Percentiles rank a stretch among this genome's conserved stretches.
These are phyloP conservation scores for Alexandromys fortis DNA, from an alignment of 2,113 vertebrate genomes.

Conservation along the genomic window DNA sequence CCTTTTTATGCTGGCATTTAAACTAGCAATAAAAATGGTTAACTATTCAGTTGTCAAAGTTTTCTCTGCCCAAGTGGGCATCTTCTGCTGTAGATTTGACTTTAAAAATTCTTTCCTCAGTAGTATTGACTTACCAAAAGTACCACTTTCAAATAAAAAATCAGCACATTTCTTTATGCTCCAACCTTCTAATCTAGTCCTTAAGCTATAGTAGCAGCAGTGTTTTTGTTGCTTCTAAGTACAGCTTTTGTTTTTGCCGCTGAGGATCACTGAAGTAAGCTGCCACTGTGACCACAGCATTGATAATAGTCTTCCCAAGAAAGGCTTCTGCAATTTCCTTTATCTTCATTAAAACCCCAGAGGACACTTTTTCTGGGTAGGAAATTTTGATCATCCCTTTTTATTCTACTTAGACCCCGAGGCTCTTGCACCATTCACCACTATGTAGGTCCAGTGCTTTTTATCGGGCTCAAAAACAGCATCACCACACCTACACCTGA, in stretches of 20 bases:
- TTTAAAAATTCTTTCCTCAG: background rate
- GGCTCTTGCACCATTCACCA: no score
- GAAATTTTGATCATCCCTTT: no score
- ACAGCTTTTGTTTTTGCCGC: background rate
- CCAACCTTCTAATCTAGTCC: background rate
- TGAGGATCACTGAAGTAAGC: background rate
- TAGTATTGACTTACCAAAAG: background rate
- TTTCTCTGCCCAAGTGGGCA: background rate
- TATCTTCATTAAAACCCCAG: background rate
- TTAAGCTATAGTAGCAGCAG: background rate
- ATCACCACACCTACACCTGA: no score
- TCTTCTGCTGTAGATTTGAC: background rate
- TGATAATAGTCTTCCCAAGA: background rate
- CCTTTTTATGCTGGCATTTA: background rate
- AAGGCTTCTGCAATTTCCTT: background rate
- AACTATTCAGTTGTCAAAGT: no score
- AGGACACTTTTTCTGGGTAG: no score
- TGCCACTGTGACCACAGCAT: background rate
- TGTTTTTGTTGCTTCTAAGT: background rate
- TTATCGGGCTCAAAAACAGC: no score
- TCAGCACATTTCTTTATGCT: background rate
- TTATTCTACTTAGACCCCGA: no score
- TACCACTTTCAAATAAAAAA: background rate
- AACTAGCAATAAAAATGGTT: background rate
- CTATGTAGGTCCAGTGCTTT: no score